Conservation (phyloP, 2,113 vertebrate genomes). For the Heliornis fulica region DNA sequence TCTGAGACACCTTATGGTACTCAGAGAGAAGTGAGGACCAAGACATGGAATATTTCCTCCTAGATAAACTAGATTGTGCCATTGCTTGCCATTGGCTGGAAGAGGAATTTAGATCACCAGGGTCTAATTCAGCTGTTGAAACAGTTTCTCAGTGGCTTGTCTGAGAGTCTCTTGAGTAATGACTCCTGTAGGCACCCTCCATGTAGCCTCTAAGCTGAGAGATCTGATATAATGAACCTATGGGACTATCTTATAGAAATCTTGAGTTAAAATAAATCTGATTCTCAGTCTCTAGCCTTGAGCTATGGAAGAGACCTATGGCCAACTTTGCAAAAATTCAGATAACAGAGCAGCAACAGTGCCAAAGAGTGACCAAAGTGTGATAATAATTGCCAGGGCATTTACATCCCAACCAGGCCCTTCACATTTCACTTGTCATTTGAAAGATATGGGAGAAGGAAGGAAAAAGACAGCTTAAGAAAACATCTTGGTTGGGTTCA, state of each 20-base stretch:
- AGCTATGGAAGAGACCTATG: not conserved
- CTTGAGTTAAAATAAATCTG: not conserved
- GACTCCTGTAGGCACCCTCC: not conserved
- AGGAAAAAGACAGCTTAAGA: not conserved
- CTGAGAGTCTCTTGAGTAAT: not conserved
- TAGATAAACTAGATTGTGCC: not conserved
- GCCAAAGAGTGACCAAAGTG: rapidly evolving
- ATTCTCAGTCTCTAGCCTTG: not conserved
- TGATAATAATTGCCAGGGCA: not conserved
- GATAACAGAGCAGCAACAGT: rapidly evolving
- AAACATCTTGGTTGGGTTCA: not conserved
- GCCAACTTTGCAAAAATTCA: not conserved
- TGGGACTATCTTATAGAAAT: not conserved
- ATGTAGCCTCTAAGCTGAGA: not conserved
- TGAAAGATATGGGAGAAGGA: not conserved
- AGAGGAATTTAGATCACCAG: not conserved
- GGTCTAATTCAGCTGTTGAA: not conserved
- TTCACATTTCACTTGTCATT: not conserved
- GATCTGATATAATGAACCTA: not conserved
- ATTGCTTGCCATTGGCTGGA: not conserved
- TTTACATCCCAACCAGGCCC: not conserved
- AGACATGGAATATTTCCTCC: not conserved
- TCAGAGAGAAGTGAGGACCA: not conserved
- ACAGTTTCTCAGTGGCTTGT: not conserved
- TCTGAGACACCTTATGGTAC: not conserved